Conservation (phyloP, 2,888 invertebrate species). For the Lasioglossum marginatum region DNA sequence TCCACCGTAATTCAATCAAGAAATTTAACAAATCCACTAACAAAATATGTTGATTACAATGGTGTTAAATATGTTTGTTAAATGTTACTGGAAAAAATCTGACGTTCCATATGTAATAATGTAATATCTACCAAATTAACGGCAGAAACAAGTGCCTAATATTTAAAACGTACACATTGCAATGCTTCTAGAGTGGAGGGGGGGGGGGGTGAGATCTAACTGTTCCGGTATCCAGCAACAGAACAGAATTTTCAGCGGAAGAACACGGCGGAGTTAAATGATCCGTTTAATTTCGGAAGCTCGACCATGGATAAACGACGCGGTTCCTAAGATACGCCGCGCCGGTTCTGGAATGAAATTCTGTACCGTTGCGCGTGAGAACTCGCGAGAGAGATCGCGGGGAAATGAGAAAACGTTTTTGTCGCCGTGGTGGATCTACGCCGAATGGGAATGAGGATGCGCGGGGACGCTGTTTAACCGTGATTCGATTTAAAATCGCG, state of each 20-base stretch:
- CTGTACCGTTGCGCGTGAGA: slow-evolving; percentile 1
- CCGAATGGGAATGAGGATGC: slow-evolving; percentile 20
- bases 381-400: neutral
- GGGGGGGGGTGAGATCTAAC: neutral
- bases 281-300: slow-evolving; percentile 15
- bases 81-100: neutral
- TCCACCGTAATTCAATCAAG: too few relatives aligned
- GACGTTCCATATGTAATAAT: neutral
- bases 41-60: too few relatives aligned
- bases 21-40: too few relatives aligned
- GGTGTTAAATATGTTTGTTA: neutral
- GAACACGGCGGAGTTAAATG: neutral
- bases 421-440: slow-evolving; percentile 7
- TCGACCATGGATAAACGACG: neutral
- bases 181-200: neutral
- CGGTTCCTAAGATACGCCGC: slow-evolving; percentile 6
- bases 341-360: neutral
- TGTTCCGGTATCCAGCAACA: neutral
- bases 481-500: slow-evolving; percentile 23
- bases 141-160: neutral
- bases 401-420: slow-evolving; percentile 15
- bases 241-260: neutral
- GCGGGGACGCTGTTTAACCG: slow-evolving; percentile 1
- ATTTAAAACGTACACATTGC: neutral
- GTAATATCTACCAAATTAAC: neutral